Evolutionary conservation across 2,888 invertebrate genomes (phyloP), one percentile per base, ranked within the genome.

Genomic region (Trissoscelio sp.): DNA sequence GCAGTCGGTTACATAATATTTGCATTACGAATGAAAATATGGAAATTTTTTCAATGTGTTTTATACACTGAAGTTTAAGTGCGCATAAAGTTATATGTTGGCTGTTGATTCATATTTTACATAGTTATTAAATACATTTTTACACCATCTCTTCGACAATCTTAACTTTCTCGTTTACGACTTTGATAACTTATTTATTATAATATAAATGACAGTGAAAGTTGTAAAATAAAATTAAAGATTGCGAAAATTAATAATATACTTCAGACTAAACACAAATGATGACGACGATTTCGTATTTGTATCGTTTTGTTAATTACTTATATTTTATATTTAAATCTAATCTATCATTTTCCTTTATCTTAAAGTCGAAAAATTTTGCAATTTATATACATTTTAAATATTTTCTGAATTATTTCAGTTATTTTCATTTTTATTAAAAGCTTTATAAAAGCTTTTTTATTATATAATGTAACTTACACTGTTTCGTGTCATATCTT

Each of bases 171-270:
- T 55, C 64, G 34, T 64, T 57, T 42, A 74, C 18, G 37, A 55
- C 42, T 73, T 73, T 62, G 73, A 73, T 62, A 62, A 62, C 55
- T 73, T 62, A 62, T 73, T 62, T 73, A 73, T 62, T 73, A 55
- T 44, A 73, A 62, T 44, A 64, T 64, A 74, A 74, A 74, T 57
- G 73, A 57, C 64, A 64, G 64, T 57, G 73, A 74, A 73, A 73
- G 73, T 73, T 73, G 31, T 62, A 42, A 73, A 53, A 62, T 18
- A 60, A 60, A 72, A 60, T 53, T 39, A 53, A 39, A 53, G 39
- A 60, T 39, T 37, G 28, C 42, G 20, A 51, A 60, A 60, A 60
- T 69, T 44, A 69, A 57, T 51, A 48, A 72, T 34, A 60, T 24
- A 53, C 60, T 51, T 72, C 42, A 24, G 16, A 70, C 34, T 7